Evolutionary conservation across 2,113 vertebrate genomes (phyloP).

Genomic region (Gnathonemus longibarbis): DNA sequence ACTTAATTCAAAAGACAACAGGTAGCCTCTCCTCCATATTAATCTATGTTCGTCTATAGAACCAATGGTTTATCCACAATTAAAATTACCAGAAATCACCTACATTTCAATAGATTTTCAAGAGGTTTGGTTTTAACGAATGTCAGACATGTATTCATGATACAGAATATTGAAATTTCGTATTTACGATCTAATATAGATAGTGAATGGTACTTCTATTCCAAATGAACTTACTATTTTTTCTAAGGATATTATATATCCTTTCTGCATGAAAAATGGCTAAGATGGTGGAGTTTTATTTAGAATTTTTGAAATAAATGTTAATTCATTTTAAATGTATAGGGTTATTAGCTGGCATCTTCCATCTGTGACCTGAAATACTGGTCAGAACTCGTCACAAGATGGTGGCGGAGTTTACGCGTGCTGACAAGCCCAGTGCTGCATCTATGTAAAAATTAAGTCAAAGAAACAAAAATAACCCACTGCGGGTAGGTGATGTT

Average conservation of each 20-base stretch:
- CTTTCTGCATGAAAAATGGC: background rate
- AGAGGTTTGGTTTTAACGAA: background rate
- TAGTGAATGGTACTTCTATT: background rate
- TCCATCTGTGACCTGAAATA: too few species aligned
- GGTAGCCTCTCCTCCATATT: background rate
- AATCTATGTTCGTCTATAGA: background rate
- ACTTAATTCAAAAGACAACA: too few species aligned
- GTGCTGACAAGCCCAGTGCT: background rate
- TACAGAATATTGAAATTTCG: background rate
- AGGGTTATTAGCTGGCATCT: too few species aligned
- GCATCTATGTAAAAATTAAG: too few species aligned
- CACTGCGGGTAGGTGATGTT: too few species aligned
- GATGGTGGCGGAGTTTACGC: background rate
- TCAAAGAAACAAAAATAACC: too few species aligned
- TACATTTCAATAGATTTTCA: background rate
- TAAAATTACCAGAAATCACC: background rate
- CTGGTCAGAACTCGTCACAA: background rate
- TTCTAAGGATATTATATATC: background rate
- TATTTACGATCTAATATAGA: background rate
- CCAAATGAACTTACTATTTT: background rate
- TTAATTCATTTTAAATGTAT: background rate
- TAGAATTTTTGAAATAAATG: background rate
- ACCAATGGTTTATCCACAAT: background rate
- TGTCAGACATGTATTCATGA: background rate
- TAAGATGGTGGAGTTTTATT: background rate